Evolutionary conservation across 1,140 invertebrate species (phyloP).

Genomic region (Drosophila bifasciata): DNA sequence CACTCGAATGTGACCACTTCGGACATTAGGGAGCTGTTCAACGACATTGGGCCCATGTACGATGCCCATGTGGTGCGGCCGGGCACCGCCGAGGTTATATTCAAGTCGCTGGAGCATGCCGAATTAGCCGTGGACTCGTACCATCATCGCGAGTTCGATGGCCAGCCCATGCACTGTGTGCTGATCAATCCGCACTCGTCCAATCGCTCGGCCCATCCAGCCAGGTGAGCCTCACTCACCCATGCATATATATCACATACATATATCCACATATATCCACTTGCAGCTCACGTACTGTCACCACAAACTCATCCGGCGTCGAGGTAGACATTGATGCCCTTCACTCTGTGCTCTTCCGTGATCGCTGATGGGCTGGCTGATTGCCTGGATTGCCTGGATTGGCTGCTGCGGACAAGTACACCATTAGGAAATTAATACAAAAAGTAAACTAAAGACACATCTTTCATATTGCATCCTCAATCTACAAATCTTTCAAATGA

Average conservation of each 20-base stretch:
- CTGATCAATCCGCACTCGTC: constrained; percentile 89
- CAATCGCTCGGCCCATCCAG: constrained; percentile 85
- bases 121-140: constrained; percentile 95
- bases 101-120: constrained; percentile 92
- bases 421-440: no score
- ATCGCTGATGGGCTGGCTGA: constrained; percentile 36
- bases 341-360: constrained; percentile 73
- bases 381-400: no score
- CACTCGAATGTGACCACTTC: constrained; percentile 93
- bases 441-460: no score
- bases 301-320: constrained; percentile 70
- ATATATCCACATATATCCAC: no score
- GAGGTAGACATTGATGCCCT: constrained; percentile 73
- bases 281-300: constrained; percentile 60
- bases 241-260: no score
- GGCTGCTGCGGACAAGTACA: no score
- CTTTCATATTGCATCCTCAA: no score
- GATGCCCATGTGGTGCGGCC: constrained; percentile 92
- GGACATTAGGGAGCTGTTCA: constrained; percentile 97
- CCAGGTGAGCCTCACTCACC: constrained; percentile 76
- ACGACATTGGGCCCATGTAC: constrained; percentile 94
- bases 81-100: constrained; percentile 95
- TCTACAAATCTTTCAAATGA: no score
- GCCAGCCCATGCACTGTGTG: constrained; percentile 92
- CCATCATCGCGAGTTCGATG: constrained; percentile 95